Base-by-base conservation (phyloP, 2,888 invertebrate genomes). In the Opisthograptis luteolata region DNA sequence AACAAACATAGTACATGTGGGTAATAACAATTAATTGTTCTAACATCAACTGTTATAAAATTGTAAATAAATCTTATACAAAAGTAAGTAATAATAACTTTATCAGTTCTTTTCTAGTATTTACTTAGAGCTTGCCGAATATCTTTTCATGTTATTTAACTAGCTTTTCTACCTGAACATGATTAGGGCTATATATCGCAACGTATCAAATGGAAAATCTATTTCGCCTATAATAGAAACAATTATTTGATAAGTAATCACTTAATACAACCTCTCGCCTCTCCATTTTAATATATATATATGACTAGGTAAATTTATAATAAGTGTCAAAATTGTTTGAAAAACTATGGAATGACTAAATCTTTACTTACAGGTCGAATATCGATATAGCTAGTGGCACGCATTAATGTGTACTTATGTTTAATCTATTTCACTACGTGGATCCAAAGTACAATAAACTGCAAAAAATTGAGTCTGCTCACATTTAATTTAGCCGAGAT, bases 401-500 rank as follows among this genome's bases (percentile, higher is more conserved):
- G 6, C n/a, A 17, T 13, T 17, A 12, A 43, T 20, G 31, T 22
- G 15, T 12, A 31, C 15, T 22, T 34, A 27, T 13, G 9, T 12
- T 0, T 27, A 13, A 20, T 10, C 15, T 34, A 12, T 17, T 24
- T 10, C 8, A 27, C 8, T 36, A 42, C 37, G 2, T 22, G n/a
- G 8, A 40, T 19, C 17, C 3, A 15, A 22, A 30, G 13, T 35
- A 32, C 31, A 37, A 22, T 24, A 17, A 15, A 15, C 36, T 24
- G 14, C 50, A 37, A 24, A 34, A n/a, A 42, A 15, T 34, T 24
- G 17, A 34, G 19, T 39, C 43, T 42, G 34, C 46, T 31, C 37
- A 47, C 40, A 47, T 41, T 47, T 13, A 24, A 9, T 12, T 24
- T 20, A 35, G 24, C 45, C 15, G 31, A 22, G 8, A 42, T 46